A percentile compares a stretch with the other conserved stretches of the same genome.
These are phyloP conservation scores for Calephelis perditalis DNA, from an alignment of 2,888 invertebrate species.

Conservation along the genomic window DNA sequence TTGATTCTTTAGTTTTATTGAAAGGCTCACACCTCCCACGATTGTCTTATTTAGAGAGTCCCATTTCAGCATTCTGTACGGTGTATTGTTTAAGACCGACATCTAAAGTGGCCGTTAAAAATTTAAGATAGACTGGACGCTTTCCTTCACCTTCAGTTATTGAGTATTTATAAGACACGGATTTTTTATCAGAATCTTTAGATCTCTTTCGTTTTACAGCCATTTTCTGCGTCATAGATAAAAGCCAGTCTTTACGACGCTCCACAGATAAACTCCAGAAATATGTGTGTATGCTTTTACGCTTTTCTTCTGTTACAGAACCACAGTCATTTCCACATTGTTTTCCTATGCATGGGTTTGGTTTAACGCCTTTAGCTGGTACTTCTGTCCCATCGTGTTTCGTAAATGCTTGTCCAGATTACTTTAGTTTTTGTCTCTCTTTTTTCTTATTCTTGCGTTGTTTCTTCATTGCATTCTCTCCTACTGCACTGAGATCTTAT, in stretches of 20 bases:
- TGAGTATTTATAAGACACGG: neutral
- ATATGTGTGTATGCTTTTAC: conserved; percentile 2
- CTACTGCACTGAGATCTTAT: neutral
- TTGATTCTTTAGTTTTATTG: conserved; percentile 22
- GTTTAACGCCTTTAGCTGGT: conserved; percentile 3
- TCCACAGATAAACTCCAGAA: neutral
- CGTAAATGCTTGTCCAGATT: conserved; percentile 9
- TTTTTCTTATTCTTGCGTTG: conserved; percentile 2
- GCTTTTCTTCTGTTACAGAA: neutral
- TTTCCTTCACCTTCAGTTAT: conserved; percentile 12
- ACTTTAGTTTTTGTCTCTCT: conserved; percentile 4
- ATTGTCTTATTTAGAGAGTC: conserved; percentile 24
- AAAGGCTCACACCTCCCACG: conserved; percentile 27
- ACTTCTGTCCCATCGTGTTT: neutral
- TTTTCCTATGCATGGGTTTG: conserved; percentile 12
- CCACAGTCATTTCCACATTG: conserved; percentile 10
- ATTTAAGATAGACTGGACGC: conserved; percentile 2
- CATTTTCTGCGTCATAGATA: conserved; percentile 16
- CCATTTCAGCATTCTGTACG: conserved; percentile 14
- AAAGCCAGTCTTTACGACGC: conserved; percentile 22
- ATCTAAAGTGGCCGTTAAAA: conserved; percentile 10
- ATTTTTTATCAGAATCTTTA: conserved; percentile 2
- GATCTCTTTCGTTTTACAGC: conserved; percentile 7
- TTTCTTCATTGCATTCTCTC: conserved; percentile 9
- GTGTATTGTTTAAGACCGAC: conserved; percentile 2